Evolutionary conservation across 2,888 invertebrate species (phyloP).

Genomic region (Dicyrtoma fusca): DNA sequence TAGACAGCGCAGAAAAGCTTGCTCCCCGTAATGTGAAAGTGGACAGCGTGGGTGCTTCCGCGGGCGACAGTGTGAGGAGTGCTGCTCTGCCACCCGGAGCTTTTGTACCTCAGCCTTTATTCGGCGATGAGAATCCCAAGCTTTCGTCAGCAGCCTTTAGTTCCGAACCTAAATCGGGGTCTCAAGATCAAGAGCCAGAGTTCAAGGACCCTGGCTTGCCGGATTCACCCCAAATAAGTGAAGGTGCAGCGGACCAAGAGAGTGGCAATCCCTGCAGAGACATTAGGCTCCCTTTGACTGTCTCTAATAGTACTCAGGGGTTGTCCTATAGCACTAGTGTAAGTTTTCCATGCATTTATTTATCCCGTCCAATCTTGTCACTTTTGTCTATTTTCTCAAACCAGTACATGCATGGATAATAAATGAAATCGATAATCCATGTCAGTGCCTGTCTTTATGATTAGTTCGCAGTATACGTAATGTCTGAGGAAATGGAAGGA

Average conservation of each 20-base stretch:
- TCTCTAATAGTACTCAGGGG: too few relatives aligned
- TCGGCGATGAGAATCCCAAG: not conserved
- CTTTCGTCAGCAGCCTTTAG: not conserved
- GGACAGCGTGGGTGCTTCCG: too few relatives aligned
- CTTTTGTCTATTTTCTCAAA: too few relatives aligned
- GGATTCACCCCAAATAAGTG: too few relatives aligned
- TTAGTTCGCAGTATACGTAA: constrained; percentile 78
- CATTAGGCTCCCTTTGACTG: not conserved
- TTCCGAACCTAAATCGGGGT: not conserved
- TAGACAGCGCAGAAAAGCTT: too few relatives aligned
- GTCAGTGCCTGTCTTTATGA: too few relatives aligned
- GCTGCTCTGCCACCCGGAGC: not conserved
- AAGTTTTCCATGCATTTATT: too few relatives aligned
- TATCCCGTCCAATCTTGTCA: too few relatives aligned
- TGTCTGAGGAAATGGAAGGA: constrained; percentile 79
- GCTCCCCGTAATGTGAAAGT: too few relatives aligned
- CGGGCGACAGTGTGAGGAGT: too few relatives aligned
- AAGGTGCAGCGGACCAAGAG: not conserved
- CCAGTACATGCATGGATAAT: too few relatives aligned
- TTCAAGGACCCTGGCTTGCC: not conserved
- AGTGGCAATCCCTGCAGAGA: not conserved
- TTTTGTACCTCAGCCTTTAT: not conserved
- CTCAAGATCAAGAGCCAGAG: not conserved
- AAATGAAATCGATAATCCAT: too few relatives aligned
- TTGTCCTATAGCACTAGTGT: constrained; percentile 10